Evolutionary conservation across 2,797 vertebrate species (phyloP).

Genomic region (Choloepus didactylus): DNA sequence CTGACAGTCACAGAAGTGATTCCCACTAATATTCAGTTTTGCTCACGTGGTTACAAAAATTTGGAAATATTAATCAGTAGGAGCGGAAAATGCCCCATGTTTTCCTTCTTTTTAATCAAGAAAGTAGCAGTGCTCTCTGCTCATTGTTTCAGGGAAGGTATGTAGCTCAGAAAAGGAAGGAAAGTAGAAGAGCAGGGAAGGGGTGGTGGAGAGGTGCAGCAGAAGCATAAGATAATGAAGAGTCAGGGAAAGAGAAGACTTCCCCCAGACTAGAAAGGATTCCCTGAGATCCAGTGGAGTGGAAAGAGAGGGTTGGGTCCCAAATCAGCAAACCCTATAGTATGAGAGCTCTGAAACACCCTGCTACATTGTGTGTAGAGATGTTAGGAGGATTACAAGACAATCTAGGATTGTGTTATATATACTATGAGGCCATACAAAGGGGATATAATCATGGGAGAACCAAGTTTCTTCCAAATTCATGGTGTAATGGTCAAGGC

Average conservation of each 20-base stretch:
- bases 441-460: not conserved
- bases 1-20: not conserved
- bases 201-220: not conserved
- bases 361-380: not conserved
- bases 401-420: not conserved
- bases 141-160: not conserved
- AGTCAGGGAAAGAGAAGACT: not conserved
- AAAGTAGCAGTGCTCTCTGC: not conserved
- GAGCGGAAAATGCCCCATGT: not conserved
- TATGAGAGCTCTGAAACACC: not conserved
- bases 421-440: not conserved
- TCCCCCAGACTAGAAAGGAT: not conserved
- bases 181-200: not conserved
- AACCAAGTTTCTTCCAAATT: not conserved
- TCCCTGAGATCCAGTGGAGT: not conserved
- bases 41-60: not conserved
- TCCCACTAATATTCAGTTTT: not conserved
- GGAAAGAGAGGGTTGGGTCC: not conserved
- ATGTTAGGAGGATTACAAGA: not conserved
- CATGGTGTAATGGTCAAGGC: not conserved
- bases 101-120: slow-evolving; percentile 39
- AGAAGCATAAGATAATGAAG: not conserved
- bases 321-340: not conserved
- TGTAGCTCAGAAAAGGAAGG: not conserved
- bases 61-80: slow-evolving; percentile 13